Evolutionary conservation across 2,113 vertebrate genomes (phyloP), one percentile per base, ranked within the genome.

Genomic region (Holacanthus passer): DNA sequence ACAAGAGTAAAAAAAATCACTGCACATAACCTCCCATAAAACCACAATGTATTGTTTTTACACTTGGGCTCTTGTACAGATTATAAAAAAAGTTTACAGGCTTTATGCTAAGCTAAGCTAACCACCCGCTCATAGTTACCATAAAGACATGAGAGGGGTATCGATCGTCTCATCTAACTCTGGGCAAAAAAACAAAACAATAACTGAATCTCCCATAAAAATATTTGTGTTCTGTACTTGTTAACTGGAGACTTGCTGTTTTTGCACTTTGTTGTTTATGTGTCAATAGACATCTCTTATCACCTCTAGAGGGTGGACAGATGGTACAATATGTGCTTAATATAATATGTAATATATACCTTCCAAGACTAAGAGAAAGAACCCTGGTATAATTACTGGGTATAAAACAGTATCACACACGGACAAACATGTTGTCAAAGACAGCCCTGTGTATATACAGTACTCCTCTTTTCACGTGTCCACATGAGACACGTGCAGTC

Each of bases 401-500:
- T 17, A 62, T 22, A 5, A 20, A 37, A 32, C 31, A 22, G 41
- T 29, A 55, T 24, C 17, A 41, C 67, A 63, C 41, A 43, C 24
- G 58, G 0, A 35, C 8, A 69, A 24, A 31, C 58, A 48, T 39
- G 75, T 50, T 72, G 19, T 45, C 41, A 73, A 32, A 53, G 24
- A 45, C 29, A 48, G 58, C n/a, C 10, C 27, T 67, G 74, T 83
- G 63, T 71, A 16, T 48, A 73, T 20, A 16, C 3, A 22, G 47
- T 37, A 7, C 62, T 48, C 59, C 62, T 72, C 41, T 20, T 5
- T 37, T 60, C 85, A 89, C 67, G 10, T 79, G 85, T 68, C n/a
- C 55, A 76, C 55, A 62, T 48, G 41, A 66, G 24, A 77, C 89
- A 89, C 50, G 45, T 81, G 85, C 66, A 45, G 1, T 27, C 50